phyloP scores from a whole-genome alignment of 30 jellyfish, hydroid and myxozoan genomes.

The Morbakka virulenta region DNA sequence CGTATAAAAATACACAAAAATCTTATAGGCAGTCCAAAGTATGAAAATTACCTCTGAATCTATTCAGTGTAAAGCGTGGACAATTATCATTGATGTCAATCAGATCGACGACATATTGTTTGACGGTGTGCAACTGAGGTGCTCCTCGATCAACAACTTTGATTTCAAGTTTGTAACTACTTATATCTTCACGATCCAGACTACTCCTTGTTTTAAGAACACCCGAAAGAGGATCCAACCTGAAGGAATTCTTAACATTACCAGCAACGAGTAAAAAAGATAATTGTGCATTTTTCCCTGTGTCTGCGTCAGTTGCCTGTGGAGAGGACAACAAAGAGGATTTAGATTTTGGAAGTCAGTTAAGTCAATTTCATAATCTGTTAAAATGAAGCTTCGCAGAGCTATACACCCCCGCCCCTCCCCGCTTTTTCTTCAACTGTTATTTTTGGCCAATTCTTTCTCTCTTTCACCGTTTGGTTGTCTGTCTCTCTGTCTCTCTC shows the following conservation, averaged over 20 bases:
- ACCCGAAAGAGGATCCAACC: conserved; percentile 42
- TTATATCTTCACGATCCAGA: conserved; percentile 63
- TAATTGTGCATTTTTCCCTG: conserved; percentile 60
- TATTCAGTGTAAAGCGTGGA: conserved; percentile 38
- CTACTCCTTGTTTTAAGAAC: conserved; percentile 31
- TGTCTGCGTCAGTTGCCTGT: conserved; percentile 76
- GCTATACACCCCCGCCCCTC: too few relatives aligned
- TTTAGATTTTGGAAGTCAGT: too few relatives aligned
- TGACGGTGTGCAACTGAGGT: conserved; percentile 58
- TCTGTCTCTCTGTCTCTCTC: too few relatives aligned
- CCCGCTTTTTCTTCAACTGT: too few relatives aligned
- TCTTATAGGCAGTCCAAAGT: too few relatives aligned
- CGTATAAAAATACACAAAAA: too few relatives aligned
- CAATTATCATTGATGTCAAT: conserved; percentile 79
- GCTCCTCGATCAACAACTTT: conserved; percentile 69
- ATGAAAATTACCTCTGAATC: conserved; percentile 21
- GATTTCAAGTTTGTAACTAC: conserved; percentile 25
- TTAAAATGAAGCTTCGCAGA: too few relatives aligned
- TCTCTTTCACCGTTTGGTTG: too few relatives aligned
- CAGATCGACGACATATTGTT: conserved; percentile 23
- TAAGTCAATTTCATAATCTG: too few relatives aligned
- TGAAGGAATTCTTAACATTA: conserved; percentile 44
- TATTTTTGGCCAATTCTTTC: too few relatives aligned
- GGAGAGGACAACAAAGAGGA: too few relatives aligned
- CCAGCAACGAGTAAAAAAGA: conserved; percentile 43